phyloP scores from a whole-genome alignment of 2,113 vertebrate genomes.

The Upupa epops region DNA sequence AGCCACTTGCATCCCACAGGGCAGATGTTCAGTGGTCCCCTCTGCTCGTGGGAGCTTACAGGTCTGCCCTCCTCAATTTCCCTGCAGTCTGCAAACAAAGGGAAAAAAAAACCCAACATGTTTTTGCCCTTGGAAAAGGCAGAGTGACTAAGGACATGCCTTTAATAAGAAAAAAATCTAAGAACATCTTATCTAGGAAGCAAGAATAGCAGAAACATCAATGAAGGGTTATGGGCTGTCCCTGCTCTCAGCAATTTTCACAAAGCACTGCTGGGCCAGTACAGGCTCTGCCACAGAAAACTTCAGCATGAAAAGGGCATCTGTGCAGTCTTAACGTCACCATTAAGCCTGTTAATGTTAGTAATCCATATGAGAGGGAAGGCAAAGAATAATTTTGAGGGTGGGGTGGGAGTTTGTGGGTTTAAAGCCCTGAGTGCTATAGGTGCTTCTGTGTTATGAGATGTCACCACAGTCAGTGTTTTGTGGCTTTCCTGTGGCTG shows the following conservation, averaged over 20 bases:
- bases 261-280: background rate
- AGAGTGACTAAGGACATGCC: background rate
- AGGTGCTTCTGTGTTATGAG: background rate
- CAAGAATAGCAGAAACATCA: background rate
- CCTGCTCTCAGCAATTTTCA: slow-evolving; percentile 30
- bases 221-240: slow-evolving; percentile 19
- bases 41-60: background rate
- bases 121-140: background rate
- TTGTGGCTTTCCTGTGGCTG: background rate
- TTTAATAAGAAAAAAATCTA: background rate
- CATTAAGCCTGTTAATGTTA: background rate
- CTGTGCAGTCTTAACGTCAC: background rate
- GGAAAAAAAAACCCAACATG: too few relatives aligned
- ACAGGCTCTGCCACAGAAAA: background rate
- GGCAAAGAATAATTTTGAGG: background rate
- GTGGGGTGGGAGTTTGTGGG: rapidly evolving
- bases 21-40: background rate
- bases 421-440: background rate
- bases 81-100: background rate
- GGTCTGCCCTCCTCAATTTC: background rate
- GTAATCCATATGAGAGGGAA: background rate
- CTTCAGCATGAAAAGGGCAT: background rate
- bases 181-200: background rate
- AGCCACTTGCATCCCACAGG: rapidly evolving
- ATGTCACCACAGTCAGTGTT: background rate